Evolutionary conservation across 92 coral and sea anemone species (phyloP).

Genomic region (Porites cylindrica): DNA sequence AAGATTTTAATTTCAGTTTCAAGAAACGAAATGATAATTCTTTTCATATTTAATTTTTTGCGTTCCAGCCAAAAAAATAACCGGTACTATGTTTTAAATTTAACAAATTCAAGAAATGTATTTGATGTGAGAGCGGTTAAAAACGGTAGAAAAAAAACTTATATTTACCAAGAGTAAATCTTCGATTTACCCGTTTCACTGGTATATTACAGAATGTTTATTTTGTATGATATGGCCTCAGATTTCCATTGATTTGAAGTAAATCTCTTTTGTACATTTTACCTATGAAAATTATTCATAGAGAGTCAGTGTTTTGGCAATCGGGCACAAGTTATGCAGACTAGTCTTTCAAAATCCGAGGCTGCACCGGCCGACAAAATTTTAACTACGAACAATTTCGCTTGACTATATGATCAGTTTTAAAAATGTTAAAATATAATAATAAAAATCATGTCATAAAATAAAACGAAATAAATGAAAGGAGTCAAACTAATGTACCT

Average conservation of each 20-base stretch:
- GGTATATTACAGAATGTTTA: constrained; percentile 4
- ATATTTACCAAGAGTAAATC: constrained; percentile 25
- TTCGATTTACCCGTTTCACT: background rate
- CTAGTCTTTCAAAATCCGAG: constrained; percentile 15
- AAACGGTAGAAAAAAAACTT: background rate
- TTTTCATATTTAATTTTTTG: background rate
- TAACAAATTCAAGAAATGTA: background rate
- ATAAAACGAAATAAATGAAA: background rate
- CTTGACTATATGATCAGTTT: background rate
- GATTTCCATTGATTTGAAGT: constrained; percentile 8
- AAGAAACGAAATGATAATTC: background rate
- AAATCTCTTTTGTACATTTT: constrained; percentile 14
- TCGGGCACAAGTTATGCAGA: background rate
- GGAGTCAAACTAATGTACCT: constrained; percentile 26
- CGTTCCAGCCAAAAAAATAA: too few relatives aligned
- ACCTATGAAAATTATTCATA: constrained; percentile 1
- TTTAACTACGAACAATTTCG: background rate
- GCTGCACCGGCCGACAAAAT: constrained; percentile 7
- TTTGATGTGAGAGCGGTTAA: background rate
- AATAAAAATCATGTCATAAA: too few relatives aligned
- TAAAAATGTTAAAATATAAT: background rate
- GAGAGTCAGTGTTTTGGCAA: background rate
- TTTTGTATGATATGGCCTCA: background rate
- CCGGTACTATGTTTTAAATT: too few relatives aligned
- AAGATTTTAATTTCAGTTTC: background rate